A percentile compares a stretch with the other conserved stretches of the same genome.
Evolutionary conservation across 2,113 vertebrate genomes (phyloP).

Genomic region (Corynorhinus townsendii): DNA sequence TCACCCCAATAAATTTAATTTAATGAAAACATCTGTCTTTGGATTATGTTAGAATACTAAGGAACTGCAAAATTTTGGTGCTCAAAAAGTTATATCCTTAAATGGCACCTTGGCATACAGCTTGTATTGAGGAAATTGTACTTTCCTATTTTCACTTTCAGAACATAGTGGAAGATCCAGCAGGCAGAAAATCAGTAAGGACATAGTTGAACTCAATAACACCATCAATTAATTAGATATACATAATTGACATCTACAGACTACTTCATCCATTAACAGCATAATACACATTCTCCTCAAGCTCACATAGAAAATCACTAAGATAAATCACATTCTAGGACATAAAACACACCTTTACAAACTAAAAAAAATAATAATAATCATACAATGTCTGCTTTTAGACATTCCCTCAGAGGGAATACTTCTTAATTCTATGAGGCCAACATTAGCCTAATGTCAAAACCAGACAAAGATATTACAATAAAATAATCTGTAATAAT

Average conservation of each 20-base stretch:
- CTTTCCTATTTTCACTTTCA: background rate
- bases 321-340: background rate
- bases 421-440: background rate
- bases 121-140: background rate
- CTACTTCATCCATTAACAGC: background rate
- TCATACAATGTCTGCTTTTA: background rate
- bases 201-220: background rate
- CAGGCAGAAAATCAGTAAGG: background rate
- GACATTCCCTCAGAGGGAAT: background rate
- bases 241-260: background rate
- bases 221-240: background rate
- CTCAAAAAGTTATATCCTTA: background rate
- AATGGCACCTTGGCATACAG: background rate
- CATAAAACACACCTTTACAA: background rate
- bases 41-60: background rate
- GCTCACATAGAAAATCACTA: background rate
- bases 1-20: background rate
- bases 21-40: background rate
- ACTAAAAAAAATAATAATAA: background rate
- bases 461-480: background rate
- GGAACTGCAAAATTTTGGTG: background rate
- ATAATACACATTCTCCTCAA: background rate
- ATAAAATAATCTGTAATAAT: background rate
- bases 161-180: background rate
- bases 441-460: background rate